A percentile compares a stretch with the other conserved stretches of the same genome.
phyloP scores from a whole-genome alignment of 2,888 invertebrate species.

The Mesorhabditis spiculigera region DNA sequence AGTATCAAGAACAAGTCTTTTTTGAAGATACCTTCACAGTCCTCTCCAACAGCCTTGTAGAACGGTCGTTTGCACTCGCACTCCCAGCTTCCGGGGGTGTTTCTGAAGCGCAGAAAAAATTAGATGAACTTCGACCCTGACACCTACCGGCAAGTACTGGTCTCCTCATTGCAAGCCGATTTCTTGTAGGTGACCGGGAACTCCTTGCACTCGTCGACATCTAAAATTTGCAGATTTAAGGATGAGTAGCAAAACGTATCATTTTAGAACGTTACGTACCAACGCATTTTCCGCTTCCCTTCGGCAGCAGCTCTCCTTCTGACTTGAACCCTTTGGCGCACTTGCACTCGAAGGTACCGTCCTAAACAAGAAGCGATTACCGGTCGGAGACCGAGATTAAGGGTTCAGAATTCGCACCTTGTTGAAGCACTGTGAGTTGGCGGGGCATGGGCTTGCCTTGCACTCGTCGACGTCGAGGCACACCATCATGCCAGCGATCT shows the following conservation, averaged over 20 bases:
- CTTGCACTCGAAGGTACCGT: not conserved
- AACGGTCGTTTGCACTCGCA: not conserved
- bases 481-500: not conserved
- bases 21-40: not conserved
- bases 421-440: not conserved
- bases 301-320: not conserved
- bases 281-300: not conserved
- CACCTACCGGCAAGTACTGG: not conserved
- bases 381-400: not conserved
- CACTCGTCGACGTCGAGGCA: slow-evolving; percentile 3
- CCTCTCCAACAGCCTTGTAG: slow-evolving; percentile 1
- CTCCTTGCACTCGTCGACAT: slow-evolving; percentile 1
- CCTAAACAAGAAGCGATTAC: not conserved
- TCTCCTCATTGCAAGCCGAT: not conserved
- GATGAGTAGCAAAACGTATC: too few species aligned
- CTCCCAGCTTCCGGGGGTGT: slow-evolving; percentile 3
- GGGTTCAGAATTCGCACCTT: not conserved
- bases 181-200: not conserved
- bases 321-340: not conserved
- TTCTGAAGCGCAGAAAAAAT: not conserved
- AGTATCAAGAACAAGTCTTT: too few species aligned
- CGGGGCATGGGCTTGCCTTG: not conserved
- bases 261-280: not conserved
- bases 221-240: not conserved
- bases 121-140: too few species aligned